Conservation (phyloP, 92 coral and sea anemone genomes). For the Zoanthus sociatus region DNA sequence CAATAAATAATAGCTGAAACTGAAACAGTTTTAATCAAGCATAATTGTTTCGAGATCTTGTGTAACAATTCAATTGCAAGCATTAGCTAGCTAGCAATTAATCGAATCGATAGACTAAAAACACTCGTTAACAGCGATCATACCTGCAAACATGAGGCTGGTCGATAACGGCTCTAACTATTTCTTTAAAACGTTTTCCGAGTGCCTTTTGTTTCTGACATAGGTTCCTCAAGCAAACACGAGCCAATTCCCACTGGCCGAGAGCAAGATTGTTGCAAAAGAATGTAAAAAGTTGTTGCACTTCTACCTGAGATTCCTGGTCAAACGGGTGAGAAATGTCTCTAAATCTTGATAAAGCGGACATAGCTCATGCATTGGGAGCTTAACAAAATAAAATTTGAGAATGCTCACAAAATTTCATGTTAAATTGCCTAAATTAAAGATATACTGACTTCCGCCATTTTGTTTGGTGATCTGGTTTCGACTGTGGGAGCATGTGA, state of each 20-base stretch:
- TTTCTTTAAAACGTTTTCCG: constrained; percentile 78
- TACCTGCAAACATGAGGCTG: constrained; percentile 84
- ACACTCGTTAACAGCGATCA: not conserved
- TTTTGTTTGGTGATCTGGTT: constrained; percentile 43
- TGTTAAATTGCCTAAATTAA: not conserved
- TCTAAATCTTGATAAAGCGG: constrained; percentile 24
- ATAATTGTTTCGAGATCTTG: no score
- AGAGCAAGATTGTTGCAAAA: constrained; percentile 87
- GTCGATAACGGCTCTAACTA: constrained; percentile 85
- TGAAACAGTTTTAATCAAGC: not conserved
- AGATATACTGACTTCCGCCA: not conserved
- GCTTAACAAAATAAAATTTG: not conserved
- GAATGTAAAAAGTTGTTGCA: constrained; percentile 76
- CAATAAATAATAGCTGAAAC: no score
- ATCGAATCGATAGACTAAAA: not conserved
- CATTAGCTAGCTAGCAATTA: no score
- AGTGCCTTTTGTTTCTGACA: constrained; percentile 58
- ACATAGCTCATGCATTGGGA: constrained; percentile 1
- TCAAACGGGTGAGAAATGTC: constrained; percentile 78
- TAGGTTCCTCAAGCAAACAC: constrained; percentile 81
- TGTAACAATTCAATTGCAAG: no score
- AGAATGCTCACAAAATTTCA: constrained; percentile 10
- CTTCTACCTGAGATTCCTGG: constrained; percentile 65
- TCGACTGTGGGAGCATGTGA: not conserved
- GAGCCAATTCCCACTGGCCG: constrained; percentile 97